Evolutionary conservation across 2,888 invertebrate species (phyloP), one percentile per base, ranked within the genome.

Genomic region (Drosophila austrosaltans): DNA sequence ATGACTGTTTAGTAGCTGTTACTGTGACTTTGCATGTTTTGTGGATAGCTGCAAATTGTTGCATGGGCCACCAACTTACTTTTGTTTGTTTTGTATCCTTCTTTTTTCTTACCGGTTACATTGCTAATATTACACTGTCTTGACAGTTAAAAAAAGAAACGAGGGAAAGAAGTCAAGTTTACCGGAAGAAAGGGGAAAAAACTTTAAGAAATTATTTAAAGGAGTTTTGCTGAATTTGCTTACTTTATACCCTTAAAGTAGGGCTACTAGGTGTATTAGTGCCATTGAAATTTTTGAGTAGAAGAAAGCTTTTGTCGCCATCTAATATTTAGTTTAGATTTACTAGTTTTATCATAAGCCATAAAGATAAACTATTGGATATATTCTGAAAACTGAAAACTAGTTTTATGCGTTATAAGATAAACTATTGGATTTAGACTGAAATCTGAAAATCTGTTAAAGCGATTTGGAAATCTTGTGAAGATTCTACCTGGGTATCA

Each of bases 71-170:
- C 40, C 22, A 66, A 30, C 66, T 65, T 53, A 69, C 65, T 61
- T 78, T 69, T 69, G 75, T 69, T 70, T 65, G 67, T 63, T 70
- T 68, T 68, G 58, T 68, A 65, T 74, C 48, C 22, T 48, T 48
- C 3, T 75, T 73, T 71, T 70, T 76, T 53, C 66, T 71, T 74
- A 77, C 78, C 69, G 72, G 77, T 75, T 78, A 76, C 76, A 82
- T 64, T 66, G 79, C 85, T 87, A 85, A 85, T 85, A 87, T 85
- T 71, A 69, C 81, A 70, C 75, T 75, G 75, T 56, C 78, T 78
- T 81, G 85, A 82, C 82, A 85, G 82, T 77, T 76, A 79, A 84
- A 73, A 72, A 71, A 63, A 68, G 70, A 42, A 59, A 61, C 53
- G 61, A 32, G 6, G 7, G 8, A 12, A 8, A 10, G 6, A 1